These are phyloP conservation scores for Silurus meridionalis DNA, from an alignment of 2,113 vertebrate genomes.

Conservation along the genomic window DNA sequence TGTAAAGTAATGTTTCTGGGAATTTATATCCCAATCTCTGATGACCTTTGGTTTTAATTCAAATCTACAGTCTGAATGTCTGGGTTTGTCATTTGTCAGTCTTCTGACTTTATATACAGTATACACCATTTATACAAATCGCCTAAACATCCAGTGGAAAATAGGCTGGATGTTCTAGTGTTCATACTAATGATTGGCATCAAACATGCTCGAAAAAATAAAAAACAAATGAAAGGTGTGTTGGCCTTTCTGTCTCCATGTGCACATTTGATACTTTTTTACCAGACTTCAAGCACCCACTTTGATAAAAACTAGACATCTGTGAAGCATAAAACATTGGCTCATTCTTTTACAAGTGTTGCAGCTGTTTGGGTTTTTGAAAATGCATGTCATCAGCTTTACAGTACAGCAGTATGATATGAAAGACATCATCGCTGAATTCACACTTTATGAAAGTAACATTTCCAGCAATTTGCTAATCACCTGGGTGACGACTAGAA, in stretches of 20 bases:
- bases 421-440: background rate
- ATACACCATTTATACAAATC: slow-evolving; percentile 19
- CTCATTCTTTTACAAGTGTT: slow-evolving; percentile 25
- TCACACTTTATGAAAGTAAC: background rate
- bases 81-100: background rate
- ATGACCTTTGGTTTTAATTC: background rate
- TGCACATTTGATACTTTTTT: slow-evolving; percentile 47
- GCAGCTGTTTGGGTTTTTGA: slow-evolving; percentile 39
- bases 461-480: slow-evolving; percentile 5
- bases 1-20: background rate
- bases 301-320: slow-evolving; percentile 39
- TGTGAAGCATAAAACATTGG: slow-evolving; percentile 26
- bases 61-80: background rate
- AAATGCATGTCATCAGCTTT: slow-evolving; percentile 32
- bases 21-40: background rate
- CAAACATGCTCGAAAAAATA: slow-evolving; percentile 41
- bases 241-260: slow-evolving; percentile 50
- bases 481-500: background rate
- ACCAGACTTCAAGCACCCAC: slow-evolving; percentile 33
- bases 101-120: slow-evolving; percentile 5
- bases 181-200: slow-evolving; percentile 39
- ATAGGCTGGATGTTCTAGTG: slow-evolving; percentile 31
- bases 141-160: slow-evolving; percentile 7
- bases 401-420: slow-evolving; percentile 20
- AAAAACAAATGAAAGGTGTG: slow-evolving; percentile 45